A percentile compares a stretch with the other conserved stretches of the same genome.
phyloP scores from a whole-genome alignment of 2,797 vertebrate genomes.

The Strix occidentalis region DNA sequence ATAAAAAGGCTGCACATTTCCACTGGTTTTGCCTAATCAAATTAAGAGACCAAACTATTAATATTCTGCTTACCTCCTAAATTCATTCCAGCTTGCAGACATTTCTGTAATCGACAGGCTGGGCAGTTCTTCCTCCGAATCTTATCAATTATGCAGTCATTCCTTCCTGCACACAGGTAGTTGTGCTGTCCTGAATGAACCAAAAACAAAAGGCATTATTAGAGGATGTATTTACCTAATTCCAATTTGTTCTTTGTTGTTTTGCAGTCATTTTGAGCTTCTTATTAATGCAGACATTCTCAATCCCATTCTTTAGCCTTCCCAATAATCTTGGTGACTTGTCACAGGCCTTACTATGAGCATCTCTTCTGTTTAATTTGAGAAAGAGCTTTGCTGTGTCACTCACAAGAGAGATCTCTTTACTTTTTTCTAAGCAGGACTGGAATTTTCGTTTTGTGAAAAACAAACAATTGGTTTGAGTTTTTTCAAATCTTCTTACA shows the following conservation, averaged over 20 bases:
- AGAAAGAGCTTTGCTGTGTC: not conserved
- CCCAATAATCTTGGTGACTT: not conserved
- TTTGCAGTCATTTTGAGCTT: not conserved
- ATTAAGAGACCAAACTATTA: slow-evolving; percentile 32
- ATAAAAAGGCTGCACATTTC: slow-evolving; percentile 17
- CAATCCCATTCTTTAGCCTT: not conserved
- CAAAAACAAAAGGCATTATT: slow-evolving; percentile 52
- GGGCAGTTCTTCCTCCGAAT: slow-evolving; percentile 99
- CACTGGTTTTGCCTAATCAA: slow-evolving; percentile 32
- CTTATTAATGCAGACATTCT: not conserved
- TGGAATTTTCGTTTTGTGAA: not conserved
- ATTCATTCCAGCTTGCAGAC: slow-evolving; percentile 99
- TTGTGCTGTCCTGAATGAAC: slow-evolving; percentile 93
- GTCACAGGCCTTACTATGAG: not conserved
- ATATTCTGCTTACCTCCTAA: slow-evolving; percentile 88
- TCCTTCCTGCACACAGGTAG: slow-evolving; percentile 98
- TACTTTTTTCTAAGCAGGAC: not conserved
- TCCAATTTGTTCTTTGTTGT: not conserved
- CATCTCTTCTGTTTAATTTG: not conserved
- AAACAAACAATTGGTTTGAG: not conserved
- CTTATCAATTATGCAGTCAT: slow-evolving; percentile 99
- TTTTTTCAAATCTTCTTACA: not conserved
- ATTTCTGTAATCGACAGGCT: slow-evolving; percentile 97
- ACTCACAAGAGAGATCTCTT: not conserved
- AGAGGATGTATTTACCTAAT: slow-evolving; percentile 12